Base-by-base conservation (phyloP, 2,113 vertebrate genomes). In the Dendropsophus ebraccatus region DNA sequence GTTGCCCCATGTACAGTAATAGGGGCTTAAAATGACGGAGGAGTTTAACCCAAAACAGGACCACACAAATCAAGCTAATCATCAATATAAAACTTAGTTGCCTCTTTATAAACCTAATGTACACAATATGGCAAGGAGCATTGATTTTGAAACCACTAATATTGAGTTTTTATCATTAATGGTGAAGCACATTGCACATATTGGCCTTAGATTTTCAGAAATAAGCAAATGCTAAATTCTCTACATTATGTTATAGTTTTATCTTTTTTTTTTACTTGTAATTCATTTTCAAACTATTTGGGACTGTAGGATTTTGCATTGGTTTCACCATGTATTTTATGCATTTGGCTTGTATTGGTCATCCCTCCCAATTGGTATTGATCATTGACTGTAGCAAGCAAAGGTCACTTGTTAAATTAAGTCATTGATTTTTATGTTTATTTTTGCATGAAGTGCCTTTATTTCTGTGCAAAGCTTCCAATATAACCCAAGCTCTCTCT, bases 351-450 rank as follows among this genome's bases (percentile, higher is more conserved):
- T 13, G 25, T 28, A 28, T 41, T 72, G 35, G 35, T 72, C 32
- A 41, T 37, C 19, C 41, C 32, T 72, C 69, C 19, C 37, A 78
- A 28, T 7, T 10, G 17, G 21, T 21, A 56, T 37, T 56, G 49
- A 54, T 77, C 32, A 12, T 23, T 12, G 14, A 10, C 14, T 8
- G 28, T 56, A 35, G 75, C 50, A 35, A 35, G 75, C 28, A 56
- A 56, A 56, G 30, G 50, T 54, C 75, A 78, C 5, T 37, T 78
- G 50, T 56, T 77, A 77, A 56, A 56, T 78, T 56, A 78, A 78
- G 50, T 54, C 25, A 77, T 77, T 77, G 74, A 77, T 77, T 77
- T 54, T 54, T 17, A 28, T 21, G 74, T 54, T 77, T 54, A 52
- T 77, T 77, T 41, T 54, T 77, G 17, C 74, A 52, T 25, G 16